A percentile compares a stretch with the other conserved stretches of the same genome.
phyloP scores from a whole-genome alignment of 2,113 vertebrate species.

The Calidris pugnax region DNA sequence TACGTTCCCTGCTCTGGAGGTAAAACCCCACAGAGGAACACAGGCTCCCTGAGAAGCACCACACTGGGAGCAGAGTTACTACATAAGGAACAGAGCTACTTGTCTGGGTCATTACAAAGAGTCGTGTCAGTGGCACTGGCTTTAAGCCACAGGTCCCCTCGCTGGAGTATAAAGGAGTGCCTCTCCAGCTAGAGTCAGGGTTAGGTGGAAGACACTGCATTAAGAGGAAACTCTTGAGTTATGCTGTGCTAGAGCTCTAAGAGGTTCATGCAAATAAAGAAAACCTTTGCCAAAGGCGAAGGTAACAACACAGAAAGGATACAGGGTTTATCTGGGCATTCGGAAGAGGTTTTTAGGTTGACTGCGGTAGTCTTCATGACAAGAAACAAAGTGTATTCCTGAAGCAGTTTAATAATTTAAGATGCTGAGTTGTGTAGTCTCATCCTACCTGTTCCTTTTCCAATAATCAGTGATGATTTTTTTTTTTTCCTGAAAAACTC shows the following conservation, averaged over 20 bases:
- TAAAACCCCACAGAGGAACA: neutral
- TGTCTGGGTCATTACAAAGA: neutral
- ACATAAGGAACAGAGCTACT: neutral
- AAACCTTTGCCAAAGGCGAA: neutral
- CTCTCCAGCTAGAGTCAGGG: neutral
- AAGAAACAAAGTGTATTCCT: neutral
- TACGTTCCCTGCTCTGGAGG: rapidly evolving
- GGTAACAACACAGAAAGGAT: neutral
- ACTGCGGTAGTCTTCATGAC: neutral
- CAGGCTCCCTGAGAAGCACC: neutral
- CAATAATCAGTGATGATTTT: neutral
- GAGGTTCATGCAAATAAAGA: neutral
- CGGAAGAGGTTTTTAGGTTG: neutral
- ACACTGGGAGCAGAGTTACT: neutral
- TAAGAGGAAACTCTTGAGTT: neutral
- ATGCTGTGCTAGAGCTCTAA: neutral
- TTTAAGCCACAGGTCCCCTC: neutral
- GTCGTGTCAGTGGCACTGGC: neutral
- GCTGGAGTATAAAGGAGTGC: neutral
- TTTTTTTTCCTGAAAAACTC: neutral
- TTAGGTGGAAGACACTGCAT: neutral
- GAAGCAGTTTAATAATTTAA: neutral
- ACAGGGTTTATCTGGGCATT: neutral
- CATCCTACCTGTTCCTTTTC: neutral
- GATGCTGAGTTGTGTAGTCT: neutral